Conservation (phyloP, 2,797 vertebrate genomes). For the Dicrostonyx torquatus region DNA sequence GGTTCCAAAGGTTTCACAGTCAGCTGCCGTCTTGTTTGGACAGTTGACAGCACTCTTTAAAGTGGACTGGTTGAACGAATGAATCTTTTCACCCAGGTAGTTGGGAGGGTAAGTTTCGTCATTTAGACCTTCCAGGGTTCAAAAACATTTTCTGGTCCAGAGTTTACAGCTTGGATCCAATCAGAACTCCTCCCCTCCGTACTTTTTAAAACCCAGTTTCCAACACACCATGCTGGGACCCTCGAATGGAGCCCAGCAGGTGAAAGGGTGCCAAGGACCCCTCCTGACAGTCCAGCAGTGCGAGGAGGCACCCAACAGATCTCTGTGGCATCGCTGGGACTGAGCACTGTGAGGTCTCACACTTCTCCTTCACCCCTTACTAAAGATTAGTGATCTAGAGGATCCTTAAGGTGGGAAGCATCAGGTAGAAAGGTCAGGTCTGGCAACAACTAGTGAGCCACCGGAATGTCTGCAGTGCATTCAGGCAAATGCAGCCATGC, state of each 20-base stretch:
- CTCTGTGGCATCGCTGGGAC: background rate
- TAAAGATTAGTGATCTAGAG: conserved; percentile 87
- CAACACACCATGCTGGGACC: background rate
- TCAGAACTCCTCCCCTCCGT: background rate
- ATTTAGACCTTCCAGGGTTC: background rate
- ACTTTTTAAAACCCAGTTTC: background rate
- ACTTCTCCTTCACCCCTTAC: conserved; percentile 84
- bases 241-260: background rate
- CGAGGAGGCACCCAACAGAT: background rate
- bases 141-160: background rate
- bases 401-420: conserved; percentile 63
- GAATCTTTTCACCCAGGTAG: background rate
- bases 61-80: background rate
- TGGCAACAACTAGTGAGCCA: background rate
- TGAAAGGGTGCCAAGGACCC: background rate
- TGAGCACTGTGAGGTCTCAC: conserved; percentile 36
- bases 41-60: background rate
- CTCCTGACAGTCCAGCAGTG: background rate
- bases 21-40: background rate
- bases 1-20: conserved; percentile 46
- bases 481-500: background rate
- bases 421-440: background rate
- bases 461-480: background rate
- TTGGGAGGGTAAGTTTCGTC: background rate
- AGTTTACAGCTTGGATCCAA: conserved; percentile 49